A percentile compares a stretch with the other conserved stretches of the same genome.
phyloP scores from a whole-genome alignment of 2,888 invertebrate genomes.

The Athetis lepigone region DNA sequence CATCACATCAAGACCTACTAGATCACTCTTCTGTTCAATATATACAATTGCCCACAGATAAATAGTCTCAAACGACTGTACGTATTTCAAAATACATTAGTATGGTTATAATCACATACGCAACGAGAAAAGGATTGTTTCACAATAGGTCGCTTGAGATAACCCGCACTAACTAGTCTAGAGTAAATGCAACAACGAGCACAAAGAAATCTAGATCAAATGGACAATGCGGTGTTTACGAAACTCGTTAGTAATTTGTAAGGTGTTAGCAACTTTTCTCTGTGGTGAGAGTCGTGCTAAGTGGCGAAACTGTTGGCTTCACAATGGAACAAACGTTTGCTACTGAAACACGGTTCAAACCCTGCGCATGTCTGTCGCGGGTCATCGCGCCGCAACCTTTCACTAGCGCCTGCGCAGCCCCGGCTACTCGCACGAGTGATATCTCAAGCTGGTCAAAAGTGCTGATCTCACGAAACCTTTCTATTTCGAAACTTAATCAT shows the following conservation, averaged over 20 bases:
- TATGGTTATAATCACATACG: slow-evolving; percentile 37
- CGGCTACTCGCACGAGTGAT: slow-evolving; percentile 45
- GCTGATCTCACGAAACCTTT: slow-evolving; percentile 52
- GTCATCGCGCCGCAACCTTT: slow-evolving; percentile 85
- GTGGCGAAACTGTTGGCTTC: slow-evolving; percentile 81
- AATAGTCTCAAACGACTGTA: slow-evolving; percentile 3
- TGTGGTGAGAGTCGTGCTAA: slow-evolving; percentile 86
- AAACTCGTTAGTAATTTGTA: slow-evolving; percentile 84
- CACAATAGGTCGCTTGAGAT: slow-evolving; percentile 73
- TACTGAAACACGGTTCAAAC: slow-evolving; percentile 60
- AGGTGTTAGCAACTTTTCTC: slow-evolving; percentile 82
- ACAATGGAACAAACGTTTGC: slow-evolving; percentile 78
- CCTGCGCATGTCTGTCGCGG: slow-evolving; percentile 71
- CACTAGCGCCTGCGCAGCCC: slow-evolving; percentile 66
- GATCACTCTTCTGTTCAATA: not conserved
- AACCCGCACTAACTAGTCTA: slow-evolving; percentile 65
- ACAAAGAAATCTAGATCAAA: slow-evolving; percentile 85
- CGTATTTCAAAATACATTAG: slow-evolving; percentile 24
- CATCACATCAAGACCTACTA: no score
- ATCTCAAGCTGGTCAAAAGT: slow-evolving; percentile 50
- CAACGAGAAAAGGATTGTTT: slow-evolving; percentile 41
- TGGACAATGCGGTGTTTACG: slow-evolving; percentile 86
- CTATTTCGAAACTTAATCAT: slow-evolving; percentile 44
- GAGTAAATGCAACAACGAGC: slow-evolving; percentile 72
- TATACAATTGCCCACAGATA: not conserved